Base-by-base conservation (phyloP, 2,113 vertebrate species). In the Megaceryle torquata region DNA sequence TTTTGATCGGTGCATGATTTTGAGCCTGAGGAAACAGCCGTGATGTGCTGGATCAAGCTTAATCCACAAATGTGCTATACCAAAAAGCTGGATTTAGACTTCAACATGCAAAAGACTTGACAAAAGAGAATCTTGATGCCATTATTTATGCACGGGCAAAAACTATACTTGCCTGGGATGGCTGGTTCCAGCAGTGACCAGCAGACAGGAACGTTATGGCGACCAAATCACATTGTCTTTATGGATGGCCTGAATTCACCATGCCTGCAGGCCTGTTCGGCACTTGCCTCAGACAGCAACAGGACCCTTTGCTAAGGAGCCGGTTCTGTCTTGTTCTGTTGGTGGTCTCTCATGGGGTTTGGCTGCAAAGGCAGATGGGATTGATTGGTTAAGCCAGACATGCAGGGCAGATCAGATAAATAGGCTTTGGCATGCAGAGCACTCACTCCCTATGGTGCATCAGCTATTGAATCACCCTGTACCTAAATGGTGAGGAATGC, bases 381-480 rank as follows among this genome's bases (percentile, higher is more conserved):
- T 6, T 1, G 1, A 61, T 79, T 10, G 35, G 31, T 11, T 69
- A 79, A 60, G 9, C 19, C 35, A 44, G 56, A 51, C 0, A 0
- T 24, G 29, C 35, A 31, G 41, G 15, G 37, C 1, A 5, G 59
- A 57, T 51, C 10, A 11, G 50, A 51, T 77, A 46, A 74, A 79
- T 9, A 13, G 46, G 7, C 44, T 68, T 48, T 0, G 0, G 56
- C 11, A 4, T 12, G 25, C 1, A 1, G n/a, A 24, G 29, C 24
- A 5, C 39, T 82, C 39, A 24, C 11, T 53, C 25, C 44, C 71
- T 3, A 7, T 16, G 61, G 70, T 29, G 53, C 61, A 24, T 48
- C 65, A 60, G 48, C 46, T 56, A 3, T 39, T 39, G 41, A 57
- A n/a, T 77, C 50, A 53, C 9, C 41, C 76, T 9, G 7, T 19